phyloP scores from a whole-genome alignment of 2,797 vertebrate genomes.

The Malacoraja senta region DNA sequence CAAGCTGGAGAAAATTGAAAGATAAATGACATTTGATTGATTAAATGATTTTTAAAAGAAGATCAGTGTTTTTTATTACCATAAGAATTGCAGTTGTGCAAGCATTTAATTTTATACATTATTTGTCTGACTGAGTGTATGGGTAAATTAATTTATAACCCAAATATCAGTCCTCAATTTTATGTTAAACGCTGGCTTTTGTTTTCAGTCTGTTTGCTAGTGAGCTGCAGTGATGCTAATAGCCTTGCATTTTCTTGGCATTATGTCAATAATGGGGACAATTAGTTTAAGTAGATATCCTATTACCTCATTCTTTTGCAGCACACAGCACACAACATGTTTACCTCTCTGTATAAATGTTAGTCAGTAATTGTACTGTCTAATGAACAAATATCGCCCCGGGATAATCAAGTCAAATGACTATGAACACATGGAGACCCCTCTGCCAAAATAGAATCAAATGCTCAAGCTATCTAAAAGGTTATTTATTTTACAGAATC shows the following conservation, averaged over 20 bases:
- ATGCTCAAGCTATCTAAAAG: neutral
- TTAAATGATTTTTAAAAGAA: neutral
- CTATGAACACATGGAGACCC: neutral
- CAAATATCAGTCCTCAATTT: conserved; percentile 66
- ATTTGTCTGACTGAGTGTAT: conserved; percentile 48
- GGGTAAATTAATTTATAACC: conserved; percentile 56
- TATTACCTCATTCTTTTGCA: conserved; percentile 87
- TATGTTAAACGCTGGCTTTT: conserved; percentile 66
- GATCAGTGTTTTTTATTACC: neutral
- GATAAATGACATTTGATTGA: neutral
- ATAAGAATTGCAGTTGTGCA: conserved; percentile 48
- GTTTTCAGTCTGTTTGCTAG: conserved; percentile 63
- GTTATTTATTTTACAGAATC: neutral
- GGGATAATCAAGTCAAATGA: conserved; percentile 33
- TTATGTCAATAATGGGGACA: conserved; percentile 98
- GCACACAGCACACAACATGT: conserved; percentile 63
- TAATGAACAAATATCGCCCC: conserved; percentile 32
- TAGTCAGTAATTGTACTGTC: conserved; percentile 24
- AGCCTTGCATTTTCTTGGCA: conserved; percentile 94
- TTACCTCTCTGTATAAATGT: conserved; percentile 26
- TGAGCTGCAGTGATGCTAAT: conserved; percentile 82
- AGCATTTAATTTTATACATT: conserved; percentile 73
- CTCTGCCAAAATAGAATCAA: conserved; percentile 14
- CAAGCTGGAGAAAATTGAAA: neutral
- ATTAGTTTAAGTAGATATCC: conserved; percentile 98